Evolutionary conservation across 23 tunicate species (phyloP).

Genomic region (Trididemnum miniatum): DNA sequence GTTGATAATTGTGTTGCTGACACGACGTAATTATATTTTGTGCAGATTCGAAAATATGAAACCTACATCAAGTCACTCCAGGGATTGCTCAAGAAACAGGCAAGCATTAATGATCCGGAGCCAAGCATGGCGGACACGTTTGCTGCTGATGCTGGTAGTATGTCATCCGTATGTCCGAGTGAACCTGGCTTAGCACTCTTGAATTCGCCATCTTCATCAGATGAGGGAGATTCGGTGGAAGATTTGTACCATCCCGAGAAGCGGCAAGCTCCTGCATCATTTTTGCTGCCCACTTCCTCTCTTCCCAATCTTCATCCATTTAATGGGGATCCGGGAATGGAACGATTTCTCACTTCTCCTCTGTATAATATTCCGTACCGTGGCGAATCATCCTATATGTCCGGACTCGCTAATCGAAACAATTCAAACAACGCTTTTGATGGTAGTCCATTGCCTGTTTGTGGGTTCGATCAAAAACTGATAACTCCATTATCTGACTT

Average conservation of each 20-base stretch:
- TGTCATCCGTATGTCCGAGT: conserved; percentile 77
- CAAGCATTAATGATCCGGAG: not conserved
- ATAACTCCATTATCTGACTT: no score
- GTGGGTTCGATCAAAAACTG: no score
- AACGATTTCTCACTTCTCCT: no score
- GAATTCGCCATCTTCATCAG: conserved; percentile 15
- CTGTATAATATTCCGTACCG: no score
- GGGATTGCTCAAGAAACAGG: not conserved
- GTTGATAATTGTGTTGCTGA: no score
- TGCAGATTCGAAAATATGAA: conserved; percentile 65
- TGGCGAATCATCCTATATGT: no score
- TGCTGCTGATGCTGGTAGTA: conserved; percentile 34
- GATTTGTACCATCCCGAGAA: conserved; percentile 7
- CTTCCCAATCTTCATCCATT: conserved; percentile 43
- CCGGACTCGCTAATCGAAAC: no score
- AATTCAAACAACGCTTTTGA: no score
- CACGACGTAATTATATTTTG: not conserved
- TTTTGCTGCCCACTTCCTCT: conserved; percentile 45
- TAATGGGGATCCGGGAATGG: not conserved
- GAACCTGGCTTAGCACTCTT: conserved; percentile 50
- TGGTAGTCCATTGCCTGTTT: no score
- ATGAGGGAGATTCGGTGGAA: conserved; percentile 26
- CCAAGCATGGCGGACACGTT: not conserved
- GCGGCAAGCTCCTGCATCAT: not conserved
- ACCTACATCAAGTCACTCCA: conserved; percentile 37